These are phyloP conservation scores for Hydrozoanthus tunicans DNA, from an alignment of 64 coral and sea anemone species.

Conservation along the genomic window DNA sequence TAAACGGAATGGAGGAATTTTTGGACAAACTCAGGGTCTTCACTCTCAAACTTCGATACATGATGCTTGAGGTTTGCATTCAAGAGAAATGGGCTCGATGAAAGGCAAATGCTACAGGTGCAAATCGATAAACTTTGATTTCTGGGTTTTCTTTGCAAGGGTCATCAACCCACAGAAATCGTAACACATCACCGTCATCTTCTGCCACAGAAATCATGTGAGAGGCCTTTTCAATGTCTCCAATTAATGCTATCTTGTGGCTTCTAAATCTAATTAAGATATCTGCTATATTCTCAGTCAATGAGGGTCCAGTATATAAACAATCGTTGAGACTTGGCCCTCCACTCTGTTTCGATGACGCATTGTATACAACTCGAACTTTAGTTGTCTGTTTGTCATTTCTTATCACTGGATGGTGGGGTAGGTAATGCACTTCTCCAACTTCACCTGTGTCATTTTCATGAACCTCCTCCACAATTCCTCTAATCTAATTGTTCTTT, in stretches of 20 bases:
- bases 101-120: constrained; percentile 17
- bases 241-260: constrained; percentile 17
- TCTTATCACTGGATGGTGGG: not conserved
- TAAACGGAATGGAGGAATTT: constrained; percentile 20
- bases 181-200: constrained; percentile 27
- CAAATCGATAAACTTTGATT: constrained; percentile 17
- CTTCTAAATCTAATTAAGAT: constrained; percentile 53
- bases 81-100: constrained; percentile 40
- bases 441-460: not conserved
- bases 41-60: constrained; percentile 3
- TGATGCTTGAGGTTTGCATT: constrained; percentile 46
- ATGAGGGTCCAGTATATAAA: constrained; percentile 38
- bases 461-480: not conserved
- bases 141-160: constrained; percentile 9
- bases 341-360: constrained; percentile 12
- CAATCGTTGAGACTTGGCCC: constrained; percentile 25
- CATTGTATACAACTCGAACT: not conserved
- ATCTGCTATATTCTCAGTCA: constrained; percentile 59
- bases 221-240: constrained; percentile 44
- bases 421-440: not conserved
- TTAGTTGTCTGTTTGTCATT: not conserved
- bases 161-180: constrained; percentile 57
- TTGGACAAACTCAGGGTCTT: constrained; percentile 21
- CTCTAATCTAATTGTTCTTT: not conserved
- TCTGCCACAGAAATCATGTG: constrained; percentile 12